Evolutionary conservation across 2,888 invertebrate genomes (phyloP).

Genomic region (Frankliniella fusca): DNA sequence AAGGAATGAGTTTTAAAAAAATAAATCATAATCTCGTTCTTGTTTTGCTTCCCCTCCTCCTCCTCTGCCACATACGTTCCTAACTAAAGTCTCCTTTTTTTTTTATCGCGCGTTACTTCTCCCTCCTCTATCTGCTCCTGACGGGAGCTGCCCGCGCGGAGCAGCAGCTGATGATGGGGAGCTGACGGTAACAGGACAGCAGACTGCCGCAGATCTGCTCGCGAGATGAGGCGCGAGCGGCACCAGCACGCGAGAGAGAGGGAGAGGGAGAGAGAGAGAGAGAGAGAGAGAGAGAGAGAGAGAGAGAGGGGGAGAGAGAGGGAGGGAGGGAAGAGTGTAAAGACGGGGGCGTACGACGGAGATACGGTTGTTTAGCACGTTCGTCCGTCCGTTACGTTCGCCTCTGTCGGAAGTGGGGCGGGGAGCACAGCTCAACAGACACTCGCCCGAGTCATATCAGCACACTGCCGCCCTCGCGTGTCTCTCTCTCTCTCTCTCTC

Average conservation of each 20-base stretch:
- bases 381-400: background rate
- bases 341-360: background rate
- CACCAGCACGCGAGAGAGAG: background rate
- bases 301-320: background rate
- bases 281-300: background rate
- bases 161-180: background rate
- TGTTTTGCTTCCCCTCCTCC: no score
- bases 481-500: background rate
- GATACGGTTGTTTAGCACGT: constrained; percentile 12
- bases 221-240: background rate
- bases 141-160: background rate
- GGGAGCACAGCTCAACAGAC: constrained; percentile 14
- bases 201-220: background rate
- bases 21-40: no score
- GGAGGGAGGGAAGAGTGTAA: background rate
- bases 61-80: no score
- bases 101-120: no score
- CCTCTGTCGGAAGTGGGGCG: background rate
- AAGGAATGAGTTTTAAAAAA: no score
- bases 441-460: background rate
- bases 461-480: background rate
- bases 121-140: background rate
- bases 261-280: background rate
- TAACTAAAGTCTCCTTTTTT: no score
- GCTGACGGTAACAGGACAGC: background rate